A percentile compares a stretch with the other conserved stretches of the same genome.
Evolutionary conservation across 1,140 invertebrate genomes (phyloP).

Genomic region (Odontomachus brunneus): DNA sequence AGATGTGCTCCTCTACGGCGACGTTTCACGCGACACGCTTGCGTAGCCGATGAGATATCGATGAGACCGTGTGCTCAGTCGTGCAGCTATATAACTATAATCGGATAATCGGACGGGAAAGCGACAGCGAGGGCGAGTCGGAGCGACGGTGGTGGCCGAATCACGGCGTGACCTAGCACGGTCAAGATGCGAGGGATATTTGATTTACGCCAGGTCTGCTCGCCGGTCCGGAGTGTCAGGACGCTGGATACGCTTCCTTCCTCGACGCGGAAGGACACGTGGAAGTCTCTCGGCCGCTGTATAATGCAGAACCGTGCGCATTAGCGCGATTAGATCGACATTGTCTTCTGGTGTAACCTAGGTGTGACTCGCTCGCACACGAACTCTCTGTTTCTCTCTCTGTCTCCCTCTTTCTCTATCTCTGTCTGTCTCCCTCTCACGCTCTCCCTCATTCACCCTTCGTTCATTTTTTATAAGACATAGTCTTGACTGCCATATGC

Average conservation of each 20-base stretch:
- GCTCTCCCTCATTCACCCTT: background rate
- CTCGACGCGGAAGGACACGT: conserved; percentile 5
- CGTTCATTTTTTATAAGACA: conserved; percentile 47
- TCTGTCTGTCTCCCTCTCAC: background rate
- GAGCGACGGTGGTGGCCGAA: conserved; percentile 40
- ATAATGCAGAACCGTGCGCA: conserved; percentile 73
- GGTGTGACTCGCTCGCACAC: conserved; percentile 19
- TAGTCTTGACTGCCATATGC: conserved; percentile 45
- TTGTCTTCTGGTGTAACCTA: conserved; percentile 16
- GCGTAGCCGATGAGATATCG: conserved; percentile 46
- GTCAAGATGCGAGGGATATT: conserved; percentile 46
- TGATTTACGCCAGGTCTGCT: conserved; percentile 57
- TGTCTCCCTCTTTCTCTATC: background rate
- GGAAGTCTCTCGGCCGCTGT: conserved; percentile 48
- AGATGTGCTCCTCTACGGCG: conserved; percentile 53
- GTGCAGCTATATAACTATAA: background rate
- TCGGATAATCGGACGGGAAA: conserved; percentile 24
- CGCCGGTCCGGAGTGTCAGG: conserved; percentile 34
- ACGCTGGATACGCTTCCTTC: conserved; percentile 47
- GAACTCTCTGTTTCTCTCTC: conserved; percentile 29
- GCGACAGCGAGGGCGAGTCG: background rate
- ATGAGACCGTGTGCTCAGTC: too few relatives aligned
- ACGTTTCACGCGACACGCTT: conserved; percentile 6
- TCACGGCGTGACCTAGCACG: background rate
- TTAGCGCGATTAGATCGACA: conserved; percentile 75